phyloP scores from a whole-genome alignment of 2,113 vertebrate species.

The Alosa alosa region DNA sequence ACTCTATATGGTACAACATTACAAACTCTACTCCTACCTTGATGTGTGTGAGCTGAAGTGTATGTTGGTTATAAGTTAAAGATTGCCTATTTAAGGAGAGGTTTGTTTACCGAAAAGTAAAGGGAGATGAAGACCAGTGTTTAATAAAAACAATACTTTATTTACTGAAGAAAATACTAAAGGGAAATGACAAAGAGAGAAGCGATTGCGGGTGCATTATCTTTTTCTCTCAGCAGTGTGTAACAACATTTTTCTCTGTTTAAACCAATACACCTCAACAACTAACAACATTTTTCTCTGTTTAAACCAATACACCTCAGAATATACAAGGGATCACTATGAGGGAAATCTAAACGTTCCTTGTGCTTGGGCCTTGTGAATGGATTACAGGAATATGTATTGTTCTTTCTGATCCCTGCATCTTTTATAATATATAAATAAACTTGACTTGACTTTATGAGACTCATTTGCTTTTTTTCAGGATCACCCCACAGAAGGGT shows the following conservation, averaged over 20 bases:
- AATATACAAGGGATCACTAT: neutral
- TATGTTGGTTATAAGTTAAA: no score
- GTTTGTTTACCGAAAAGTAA: neutral
- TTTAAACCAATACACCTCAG: neutral
- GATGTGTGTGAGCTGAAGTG: no score
- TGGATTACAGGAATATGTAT: neutral
- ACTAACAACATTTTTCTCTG: neutral
- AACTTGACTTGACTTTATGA: neutral
- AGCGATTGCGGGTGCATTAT: neutral
- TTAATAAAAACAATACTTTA: neutral
- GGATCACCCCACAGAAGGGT: constrained; percentile 41
- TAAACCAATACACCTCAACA: neutral
- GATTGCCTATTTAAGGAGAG: no score
- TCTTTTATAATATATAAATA: neutral
- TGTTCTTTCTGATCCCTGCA: neutral
- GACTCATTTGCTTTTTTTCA: constrained; percentile 25
- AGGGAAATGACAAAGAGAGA: neutral
- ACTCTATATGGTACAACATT: no score
- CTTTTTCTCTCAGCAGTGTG: neutral
- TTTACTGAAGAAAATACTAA: neutral
- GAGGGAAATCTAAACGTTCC: neutral
- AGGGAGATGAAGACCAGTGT: neutral
- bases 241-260: neutral
- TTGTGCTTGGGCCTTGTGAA: neutral
- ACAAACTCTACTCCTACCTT: no score